Conservation (phyloP, 2,888 invertebrate genomes). For the Cinara cedri region DNA sequence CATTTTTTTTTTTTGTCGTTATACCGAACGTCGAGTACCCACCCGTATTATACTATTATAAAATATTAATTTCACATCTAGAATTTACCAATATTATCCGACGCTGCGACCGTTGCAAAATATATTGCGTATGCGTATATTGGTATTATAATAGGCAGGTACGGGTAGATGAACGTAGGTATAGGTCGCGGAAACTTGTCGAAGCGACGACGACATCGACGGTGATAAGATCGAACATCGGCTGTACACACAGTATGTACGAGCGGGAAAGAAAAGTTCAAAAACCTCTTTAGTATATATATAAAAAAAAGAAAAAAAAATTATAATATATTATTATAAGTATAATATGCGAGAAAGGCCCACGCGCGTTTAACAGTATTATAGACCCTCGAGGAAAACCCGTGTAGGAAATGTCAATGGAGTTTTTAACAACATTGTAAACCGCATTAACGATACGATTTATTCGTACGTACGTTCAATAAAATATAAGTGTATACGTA, state of each 20-base stretch:
- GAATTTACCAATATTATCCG: no score
- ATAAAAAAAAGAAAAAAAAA: no score
- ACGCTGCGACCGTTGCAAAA: no score
- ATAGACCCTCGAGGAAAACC: not conserved
- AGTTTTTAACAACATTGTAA: conserved; percentile 30
- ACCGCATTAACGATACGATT: conserved; percentile 40
- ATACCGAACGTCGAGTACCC: no score
- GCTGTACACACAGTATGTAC: not conserved
- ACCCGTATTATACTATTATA: no score
- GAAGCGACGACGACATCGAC: not conserved
- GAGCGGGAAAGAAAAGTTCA: conserved; percentile 25
- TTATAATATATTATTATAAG: not conserved
- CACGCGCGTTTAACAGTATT: conserved; percentile 32
- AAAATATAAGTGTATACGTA: not conserved
- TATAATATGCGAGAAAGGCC: conserved; percentile 26
- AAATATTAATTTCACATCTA: no score
- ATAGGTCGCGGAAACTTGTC: conserved; percentile 2
- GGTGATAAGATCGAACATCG: conserved; percentile 22
- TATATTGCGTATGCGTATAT: no score
- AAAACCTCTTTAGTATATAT: conserved; percentile 31
- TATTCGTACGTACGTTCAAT: conserved; percentile 4
- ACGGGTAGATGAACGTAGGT: not conserved
- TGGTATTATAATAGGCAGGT: no score
- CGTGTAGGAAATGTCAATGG: conserved; percentile 22
- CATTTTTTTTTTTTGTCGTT: no score